Conservation (phyloP, 2,888 invertebrate genomes). For the Rosalia funebris region DNA sequence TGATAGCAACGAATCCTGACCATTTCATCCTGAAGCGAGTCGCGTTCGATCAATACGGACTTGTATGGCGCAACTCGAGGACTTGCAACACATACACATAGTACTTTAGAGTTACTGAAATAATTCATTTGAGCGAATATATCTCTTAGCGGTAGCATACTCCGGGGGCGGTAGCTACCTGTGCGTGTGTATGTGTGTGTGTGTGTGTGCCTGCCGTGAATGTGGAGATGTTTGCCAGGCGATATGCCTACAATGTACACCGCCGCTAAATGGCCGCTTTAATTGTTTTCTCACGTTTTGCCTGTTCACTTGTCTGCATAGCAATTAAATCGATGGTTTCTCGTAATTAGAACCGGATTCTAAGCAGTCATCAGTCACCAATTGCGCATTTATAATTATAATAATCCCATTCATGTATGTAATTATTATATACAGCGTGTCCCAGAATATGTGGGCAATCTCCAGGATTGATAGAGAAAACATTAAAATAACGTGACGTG, state of each 20-base stretch:
- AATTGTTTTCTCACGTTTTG: constrained; percentile 27
- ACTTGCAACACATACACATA: constrained; percentile 27
- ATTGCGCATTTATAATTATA: too few species aligned
- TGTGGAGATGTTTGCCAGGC: constrained; percentile 1
- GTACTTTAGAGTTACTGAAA: constrained; percentile 22
- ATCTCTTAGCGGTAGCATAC: neutral
- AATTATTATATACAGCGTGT: neutral
- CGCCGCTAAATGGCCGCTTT: constrained; percentile 25
- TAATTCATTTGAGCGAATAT: constrained; percentile 16
- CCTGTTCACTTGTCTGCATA: constrained; percentile 27
- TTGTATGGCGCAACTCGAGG: constrained; percentile 30
- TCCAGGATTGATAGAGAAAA: neutral
- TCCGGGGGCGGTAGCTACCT: too few species aligned
- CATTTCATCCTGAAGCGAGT: constrained; percentile 49
- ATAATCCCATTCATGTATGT: too few species aligned
- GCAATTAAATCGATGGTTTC: constrained; percentile 32
- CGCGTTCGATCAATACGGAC: constrained; percentile 28
- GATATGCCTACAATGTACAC: constrained; percentile 12
- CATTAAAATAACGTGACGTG: neutral
- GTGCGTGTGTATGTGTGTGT: too few species aligned
- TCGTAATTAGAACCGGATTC: too few species aligned
- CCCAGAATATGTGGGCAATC: neutral
- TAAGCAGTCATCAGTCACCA: too few species aligned
- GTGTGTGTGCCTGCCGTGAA: neutral
- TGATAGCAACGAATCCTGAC: constrained; percentile 60